Conservation (phyloP, 2,797 vertebrate species). For the Poeciliopsis gracilis region DNA sequence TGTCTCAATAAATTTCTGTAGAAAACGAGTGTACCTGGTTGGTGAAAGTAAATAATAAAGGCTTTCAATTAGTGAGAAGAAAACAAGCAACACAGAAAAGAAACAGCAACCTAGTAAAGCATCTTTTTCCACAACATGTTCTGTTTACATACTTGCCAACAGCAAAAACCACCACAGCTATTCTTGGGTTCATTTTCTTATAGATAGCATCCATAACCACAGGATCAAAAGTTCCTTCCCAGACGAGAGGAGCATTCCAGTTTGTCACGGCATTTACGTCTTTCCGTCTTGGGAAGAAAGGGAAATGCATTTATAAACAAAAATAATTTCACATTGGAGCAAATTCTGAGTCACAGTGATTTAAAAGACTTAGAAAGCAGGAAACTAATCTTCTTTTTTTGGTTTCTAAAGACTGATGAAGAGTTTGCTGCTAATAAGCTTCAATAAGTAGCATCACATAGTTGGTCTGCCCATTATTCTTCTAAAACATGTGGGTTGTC, state of each 20-base stretch:
- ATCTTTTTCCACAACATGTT: neutral
- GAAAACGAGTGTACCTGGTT: slow-evolving; percentile 57
- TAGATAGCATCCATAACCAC: slow-evolving; percentile 56
- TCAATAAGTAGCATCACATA: neutral
- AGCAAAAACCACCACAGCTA: slow-evolving; percentile 62
- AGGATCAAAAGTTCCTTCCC: slow-evolving; percentile 66
- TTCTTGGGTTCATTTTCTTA: slow-evolving; percentile 48
- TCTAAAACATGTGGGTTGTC: neutral
- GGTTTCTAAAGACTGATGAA: neutral
- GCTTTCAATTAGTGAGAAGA: neutral
- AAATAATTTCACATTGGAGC: neutral
- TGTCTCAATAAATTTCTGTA: slow-evolving; percentile 52
- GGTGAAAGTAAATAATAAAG: neutral
- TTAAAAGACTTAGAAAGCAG: neutral
- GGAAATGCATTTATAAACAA: neutral
- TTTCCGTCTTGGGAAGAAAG: slow-evolving; percentile 41
- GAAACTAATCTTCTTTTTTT: neutral
- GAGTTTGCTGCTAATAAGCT: neutral
- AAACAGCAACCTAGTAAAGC: neutral
- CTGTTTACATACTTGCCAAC: slow-evolving; percentile 58
- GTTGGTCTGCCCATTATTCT: neutral
- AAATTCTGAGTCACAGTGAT: neutral
- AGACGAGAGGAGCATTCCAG: slow-evolving; percentile 66
- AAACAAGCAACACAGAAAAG: neutral
- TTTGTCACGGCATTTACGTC: slow-evolving; percentile 62